These are phyloP conservation scores for Tetranychus cinnabarinus DNA, from an alignment of 1,140 invertebrate genomes.

Conservation along the genomic window DNA sequence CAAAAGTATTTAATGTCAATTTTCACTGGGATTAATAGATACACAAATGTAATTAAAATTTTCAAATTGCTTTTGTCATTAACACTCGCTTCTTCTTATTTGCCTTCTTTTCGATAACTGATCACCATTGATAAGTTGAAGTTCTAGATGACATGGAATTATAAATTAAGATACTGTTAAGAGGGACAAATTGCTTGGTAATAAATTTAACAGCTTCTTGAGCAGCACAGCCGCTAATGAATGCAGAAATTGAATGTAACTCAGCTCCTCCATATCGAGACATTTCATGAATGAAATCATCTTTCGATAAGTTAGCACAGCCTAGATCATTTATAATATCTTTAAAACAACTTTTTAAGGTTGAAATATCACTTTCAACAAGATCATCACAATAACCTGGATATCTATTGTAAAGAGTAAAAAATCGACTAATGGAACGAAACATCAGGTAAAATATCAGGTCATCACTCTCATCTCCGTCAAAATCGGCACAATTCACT, in stretches of 20 bases:
- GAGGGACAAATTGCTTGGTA: slow-evolving; percentile 82
- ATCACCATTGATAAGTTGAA: slow-evolving; percentile 31
- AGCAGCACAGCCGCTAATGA: slow-evolving; percentile 70
- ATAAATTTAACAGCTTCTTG: slow-evolving; percentile 96
- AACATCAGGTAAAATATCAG: slow-evolving; percentile 76
- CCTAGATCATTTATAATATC: slow-evolving; percentile 56
- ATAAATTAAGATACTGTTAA: slow-evolving; percentile 87
- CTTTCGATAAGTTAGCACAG: slow-evolving; percentile 43
- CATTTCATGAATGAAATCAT: slow-evolving; percentile 86
- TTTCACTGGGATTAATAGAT: no score
- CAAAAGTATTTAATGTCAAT: no score
- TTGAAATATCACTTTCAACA: slow-evolving; percentile 65
- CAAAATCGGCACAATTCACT: neutral
- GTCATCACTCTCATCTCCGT: slow-evolving; percentile 35
- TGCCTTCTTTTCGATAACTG: no score
- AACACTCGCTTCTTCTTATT: no score
- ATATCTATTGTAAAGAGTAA: slow-evolving; percentile 59
- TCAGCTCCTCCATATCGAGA: slow-evolving; percentile 78
- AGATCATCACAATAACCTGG: slow-evolving; percentile 68
- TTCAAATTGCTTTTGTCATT: no score
- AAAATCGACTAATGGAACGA: slow-evolving; percentile 68
- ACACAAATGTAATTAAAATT: no score
- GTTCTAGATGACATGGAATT: slow-evolving; percentile 75
- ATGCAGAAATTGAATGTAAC: slow-evolving; percentile 80
- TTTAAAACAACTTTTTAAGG: slow-evolving; percentile 39